A percentile compares a stretch with the other conserved stretches of the same genome.
Evolutionary conservation across 2,113 vertebrate species (phyloP).

Genomic region (Silurus asotus): DNA sequence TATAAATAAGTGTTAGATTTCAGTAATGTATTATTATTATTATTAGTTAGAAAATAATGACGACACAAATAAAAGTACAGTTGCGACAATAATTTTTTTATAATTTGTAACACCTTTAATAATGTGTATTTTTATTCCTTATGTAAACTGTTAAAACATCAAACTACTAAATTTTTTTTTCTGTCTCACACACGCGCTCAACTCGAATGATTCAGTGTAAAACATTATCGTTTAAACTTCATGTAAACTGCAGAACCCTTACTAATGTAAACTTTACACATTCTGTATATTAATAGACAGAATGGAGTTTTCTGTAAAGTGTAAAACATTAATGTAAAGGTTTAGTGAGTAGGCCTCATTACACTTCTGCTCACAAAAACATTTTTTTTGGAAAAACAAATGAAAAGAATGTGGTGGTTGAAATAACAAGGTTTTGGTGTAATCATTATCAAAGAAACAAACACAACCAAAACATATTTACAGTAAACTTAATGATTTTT

Average conservation of each 20-base stretch:
- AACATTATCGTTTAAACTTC: neutral
- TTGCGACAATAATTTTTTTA: too few relatives aligned
- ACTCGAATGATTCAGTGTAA: neutral
- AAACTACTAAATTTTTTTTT: too few relatives aligned
- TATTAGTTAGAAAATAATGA: neutral
- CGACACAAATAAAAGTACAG: neutral
- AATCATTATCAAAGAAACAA: neutral
- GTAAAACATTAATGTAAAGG: neutral
- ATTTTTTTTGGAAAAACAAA: neutral
- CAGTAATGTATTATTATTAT: neutral
- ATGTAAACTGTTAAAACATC: too few relatives aligned
- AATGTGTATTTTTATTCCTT: too few relatives aligned
- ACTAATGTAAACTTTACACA: neutral
- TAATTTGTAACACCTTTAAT: too few relatives aligned
- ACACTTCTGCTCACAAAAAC: neutral
- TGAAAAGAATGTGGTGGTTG: neutral
- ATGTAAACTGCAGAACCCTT: neutral
- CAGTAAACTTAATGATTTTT: neutral
- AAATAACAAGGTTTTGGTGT: neutral
- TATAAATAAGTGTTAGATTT: neutral
- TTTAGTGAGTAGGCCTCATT: neutral
- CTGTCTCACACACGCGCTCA: neutral
- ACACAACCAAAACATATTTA: neutral
- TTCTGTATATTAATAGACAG: neutral
- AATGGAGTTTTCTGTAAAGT: neutral